A percentile compares a stretch with the other conserved stretches of the same genome.
Conservation (phyloP, 2,797 vertebrate species). For the Alcedo atthis region DNA sequence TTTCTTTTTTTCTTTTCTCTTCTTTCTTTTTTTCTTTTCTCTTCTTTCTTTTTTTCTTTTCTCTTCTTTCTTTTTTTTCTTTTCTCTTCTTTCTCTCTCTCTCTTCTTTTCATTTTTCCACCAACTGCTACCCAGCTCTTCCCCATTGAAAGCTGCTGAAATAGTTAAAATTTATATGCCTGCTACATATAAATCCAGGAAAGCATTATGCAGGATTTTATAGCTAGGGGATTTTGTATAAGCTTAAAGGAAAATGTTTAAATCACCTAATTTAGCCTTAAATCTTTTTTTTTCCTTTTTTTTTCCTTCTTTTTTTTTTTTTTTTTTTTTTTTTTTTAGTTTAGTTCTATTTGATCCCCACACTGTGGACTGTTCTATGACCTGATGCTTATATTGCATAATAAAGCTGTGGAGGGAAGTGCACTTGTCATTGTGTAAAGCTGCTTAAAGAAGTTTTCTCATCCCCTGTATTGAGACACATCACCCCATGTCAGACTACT, state of each 20-base stretch:
- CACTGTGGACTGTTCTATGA: conserved; percentile 79
- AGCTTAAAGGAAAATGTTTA: conserved; percentile 86
- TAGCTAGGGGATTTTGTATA: conserved; percentile 85
- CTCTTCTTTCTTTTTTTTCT: rapidly evolving
- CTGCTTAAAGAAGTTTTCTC: conserved; percentile 82
- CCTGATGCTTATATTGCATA: conserved; percentile 82
- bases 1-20: too few relatives aligned
- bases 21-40: too few relatives aligned
- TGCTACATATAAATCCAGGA: conserved; percentile 83
- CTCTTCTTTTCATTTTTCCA: too few relatives aligned
- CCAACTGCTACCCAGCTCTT: neutral
- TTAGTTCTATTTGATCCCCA: conserved; percentile 79
- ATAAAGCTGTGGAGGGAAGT: conserved; percentile 79
- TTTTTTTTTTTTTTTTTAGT: neutral
- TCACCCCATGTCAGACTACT: conserved; percentile 80
- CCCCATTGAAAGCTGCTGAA: conserved; percentile 53
- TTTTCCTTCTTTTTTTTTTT: neutral
- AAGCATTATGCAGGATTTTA: conserved; percentile 85
- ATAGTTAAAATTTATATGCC: conserved; percentile 83
- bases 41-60: neutral
- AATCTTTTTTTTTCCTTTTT: conserved; percentile 71
- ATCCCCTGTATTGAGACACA: conserved; percentile 80
- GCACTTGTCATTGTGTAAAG: conserved; percentile 79
- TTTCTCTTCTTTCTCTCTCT: too few relatives aligned
- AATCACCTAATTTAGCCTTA: conserved; percentile 86